These are phyloP conservation scores for Rhinoptilus africanus DNA, from an alignment of 2,113 vertebrate species.

Conservation along the genomic window DNA sequence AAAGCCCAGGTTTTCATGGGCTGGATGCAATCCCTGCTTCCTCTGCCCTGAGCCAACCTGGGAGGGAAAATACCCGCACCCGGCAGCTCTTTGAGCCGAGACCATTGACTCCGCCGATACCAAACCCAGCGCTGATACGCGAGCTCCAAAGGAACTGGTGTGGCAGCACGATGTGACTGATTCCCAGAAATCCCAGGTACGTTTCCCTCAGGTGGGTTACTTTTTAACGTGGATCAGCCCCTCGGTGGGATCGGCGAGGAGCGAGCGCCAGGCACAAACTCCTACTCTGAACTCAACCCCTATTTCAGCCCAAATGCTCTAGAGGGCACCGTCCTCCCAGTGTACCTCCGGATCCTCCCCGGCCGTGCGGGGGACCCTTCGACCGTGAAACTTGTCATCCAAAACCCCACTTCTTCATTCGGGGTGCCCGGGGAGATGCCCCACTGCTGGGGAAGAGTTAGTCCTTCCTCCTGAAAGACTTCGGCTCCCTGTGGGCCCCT, in stretches of 20 bases:
- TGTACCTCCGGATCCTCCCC: too few species aligned
- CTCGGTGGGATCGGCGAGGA: fast-evolving
- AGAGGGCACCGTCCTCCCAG: slow-evolving; percentile 47
- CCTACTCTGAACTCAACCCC: too few species aligned
- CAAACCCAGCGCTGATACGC: fast-evolving
- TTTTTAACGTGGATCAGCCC: fast-evolving
- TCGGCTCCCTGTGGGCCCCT: fast-evolving
- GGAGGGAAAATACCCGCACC: too few species aligned
- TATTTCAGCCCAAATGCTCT: not conserved
- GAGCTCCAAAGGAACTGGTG: not conserved
- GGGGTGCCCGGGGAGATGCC: too few species aligned
- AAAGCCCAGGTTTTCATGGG: not conserved
- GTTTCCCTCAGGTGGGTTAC: not conserved
- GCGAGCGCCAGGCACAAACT: fast-evolving
- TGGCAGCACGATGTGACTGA: fast-evolving
- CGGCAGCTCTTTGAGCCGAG: not conserved
- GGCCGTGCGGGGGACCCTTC: too few species aligned
- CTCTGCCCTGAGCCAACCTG: fast-evolving
- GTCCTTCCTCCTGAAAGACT: not conserved
- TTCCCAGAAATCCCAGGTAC: not conserved
- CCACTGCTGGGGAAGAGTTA: fast-evolving
- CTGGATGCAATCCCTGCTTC: not conserved
- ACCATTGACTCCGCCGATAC: fast-evolving
- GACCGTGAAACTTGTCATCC: fast-evolving
- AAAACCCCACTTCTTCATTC: not conserved